phyloP scores from a whole-genome alignment of 2,888 invertebrate species.

The Epsilonema sp. region DNA sequence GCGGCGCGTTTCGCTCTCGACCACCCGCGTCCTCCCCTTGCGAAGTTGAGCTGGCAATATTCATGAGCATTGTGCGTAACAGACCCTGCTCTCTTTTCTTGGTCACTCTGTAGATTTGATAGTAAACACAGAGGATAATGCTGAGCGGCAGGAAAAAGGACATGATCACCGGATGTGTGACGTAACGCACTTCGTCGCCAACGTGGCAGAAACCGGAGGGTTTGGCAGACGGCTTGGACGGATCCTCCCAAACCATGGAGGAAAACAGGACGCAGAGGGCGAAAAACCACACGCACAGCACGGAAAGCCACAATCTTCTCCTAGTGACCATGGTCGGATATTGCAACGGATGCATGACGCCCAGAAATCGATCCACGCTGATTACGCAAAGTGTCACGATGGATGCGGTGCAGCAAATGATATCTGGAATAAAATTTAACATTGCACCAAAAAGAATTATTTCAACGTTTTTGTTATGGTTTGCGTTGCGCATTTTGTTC shows the following conservation, averaged over 20 bases:
- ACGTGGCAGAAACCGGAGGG: slow-evolving; percentile 5
- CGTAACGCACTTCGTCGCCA: slow-evolving; percentile 7
- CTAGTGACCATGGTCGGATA: slow-evolving; percentile 8
- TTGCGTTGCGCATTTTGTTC: no score
- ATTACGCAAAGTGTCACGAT: slow-evolving; percentile 8
- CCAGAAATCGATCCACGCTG: slow-evolving; percentile 8
- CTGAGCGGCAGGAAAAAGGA: slow-evolving; percentile 10
- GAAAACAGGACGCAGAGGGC: slow-evolving; percentile 3
- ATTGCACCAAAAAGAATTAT: no score
- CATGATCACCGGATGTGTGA: slow-evolving; percentile 6
- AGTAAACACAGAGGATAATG: slow-evolving; percentile 8
- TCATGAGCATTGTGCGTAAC: not conserved
- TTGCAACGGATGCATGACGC: slow-evolving; percentile 8
- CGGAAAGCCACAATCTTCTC: not conserved
- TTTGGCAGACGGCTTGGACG: not conserved
- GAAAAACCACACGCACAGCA: slow-evolving; percentile 7
- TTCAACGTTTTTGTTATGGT: no score
- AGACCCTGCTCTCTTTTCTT: not conserved
- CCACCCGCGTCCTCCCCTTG: not conserved
- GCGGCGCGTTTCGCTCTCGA: not conserved
- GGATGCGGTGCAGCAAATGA: slow-evolving; percentile 8
- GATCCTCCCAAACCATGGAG: slow-evolving; percentile 4
- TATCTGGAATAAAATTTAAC: no score
- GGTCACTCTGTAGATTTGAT: slow-evolving; percentile 6
- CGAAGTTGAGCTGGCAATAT: not conserved